Conservation (phyloP, 2,113 vertebrate species). For the Talpa occidentalis region DNA sequence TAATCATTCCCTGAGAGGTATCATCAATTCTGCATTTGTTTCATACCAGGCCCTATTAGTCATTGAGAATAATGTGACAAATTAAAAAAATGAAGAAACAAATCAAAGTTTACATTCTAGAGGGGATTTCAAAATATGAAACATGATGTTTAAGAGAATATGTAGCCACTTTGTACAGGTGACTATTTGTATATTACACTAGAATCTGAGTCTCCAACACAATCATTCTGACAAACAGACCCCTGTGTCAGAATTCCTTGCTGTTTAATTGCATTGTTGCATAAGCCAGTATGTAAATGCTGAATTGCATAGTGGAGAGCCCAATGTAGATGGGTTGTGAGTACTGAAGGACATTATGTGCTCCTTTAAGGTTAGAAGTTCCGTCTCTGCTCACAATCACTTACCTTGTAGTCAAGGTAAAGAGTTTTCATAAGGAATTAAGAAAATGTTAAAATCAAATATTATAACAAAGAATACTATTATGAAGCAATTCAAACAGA, state of each 20-base stretch:
- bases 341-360: fast-evolving
- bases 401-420: neutral
- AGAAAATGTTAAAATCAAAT: neutral
- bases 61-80: neutral
- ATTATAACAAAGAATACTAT: neutral
- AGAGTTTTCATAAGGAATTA: neutral
- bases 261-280: neutral
- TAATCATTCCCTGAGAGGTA: neutral
- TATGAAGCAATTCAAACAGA: neutral
- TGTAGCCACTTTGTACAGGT: neutral
- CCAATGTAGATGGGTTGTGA: neutral
- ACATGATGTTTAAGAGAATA: neutral
- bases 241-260: neutral
- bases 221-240: neutral
- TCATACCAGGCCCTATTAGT: neutral
- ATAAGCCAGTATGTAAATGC: neutral
- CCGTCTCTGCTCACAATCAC: neutral
- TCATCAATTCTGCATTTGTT: neutral
- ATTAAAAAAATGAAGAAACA: neutral
- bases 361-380: neutral
- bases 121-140: neutral
- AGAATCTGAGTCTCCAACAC: neutral
- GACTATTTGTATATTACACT: neutral
- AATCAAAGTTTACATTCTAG: neutral
- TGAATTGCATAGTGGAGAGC: fast-evolving